Evolutionary conservation across 2,797 vertebrate genomes (phyloP), one percentile per base, ranked within the genome.

Genomic region (Diglossa cyanea): DNA sequence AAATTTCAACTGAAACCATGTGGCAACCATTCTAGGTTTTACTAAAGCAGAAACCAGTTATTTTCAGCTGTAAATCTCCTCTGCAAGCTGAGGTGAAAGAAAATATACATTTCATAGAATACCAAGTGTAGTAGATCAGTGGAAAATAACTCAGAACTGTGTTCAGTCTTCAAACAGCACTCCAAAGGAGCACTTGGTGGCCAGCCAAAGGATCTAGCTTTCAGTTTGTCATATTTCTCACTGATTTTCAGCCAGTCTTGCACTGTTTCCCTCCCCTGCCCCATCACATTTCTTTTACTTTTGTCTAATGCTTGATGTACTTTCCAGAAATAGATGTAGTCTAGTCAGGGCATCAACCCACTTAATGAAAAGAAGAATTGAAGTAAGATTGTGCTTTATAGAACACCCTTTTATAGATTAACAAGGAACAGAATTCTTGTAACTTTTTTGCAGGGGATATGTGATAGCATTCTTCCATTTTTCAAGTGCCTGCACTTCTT

Each of bases 81-180:
- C 55, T 54, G 28, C 11, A 88, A 79, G 31, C 33, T 88, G 47
- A 93, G 57, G 58, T 55, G 54, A 94, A 90, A 89, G 61, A 77
- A 85, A 91, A 77, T 74, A 65, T 50, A 61, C 39, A 48, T 96
- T 91, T 95, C 39, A 75, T 30, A 68, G 68, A 88, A 77, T 88
- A 91, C 68, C 82, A 90, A 84, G 23, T 39, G 28, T 40, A 83
- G 50, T 68, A 94, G 57, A 90, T 71, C 67, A 85, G 79, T 86
- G 90, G 75, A 95, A 94, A 93, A 94, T 74, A 87, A 84, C 87
- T 73, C 44, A 76, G 25, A 92, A 79, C 26, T 80, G 20, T 86
- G 24, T 65, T 85, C 63, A 73, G 18, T 51, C 81, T 85, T 91
- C 81, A 77, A 92, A 66, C 17, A 89, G 47, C 33, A 60, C 57